Base-by-base conservation (phyloP, 23 tunicate genomes). In the Ciona savignyi region DNA sequence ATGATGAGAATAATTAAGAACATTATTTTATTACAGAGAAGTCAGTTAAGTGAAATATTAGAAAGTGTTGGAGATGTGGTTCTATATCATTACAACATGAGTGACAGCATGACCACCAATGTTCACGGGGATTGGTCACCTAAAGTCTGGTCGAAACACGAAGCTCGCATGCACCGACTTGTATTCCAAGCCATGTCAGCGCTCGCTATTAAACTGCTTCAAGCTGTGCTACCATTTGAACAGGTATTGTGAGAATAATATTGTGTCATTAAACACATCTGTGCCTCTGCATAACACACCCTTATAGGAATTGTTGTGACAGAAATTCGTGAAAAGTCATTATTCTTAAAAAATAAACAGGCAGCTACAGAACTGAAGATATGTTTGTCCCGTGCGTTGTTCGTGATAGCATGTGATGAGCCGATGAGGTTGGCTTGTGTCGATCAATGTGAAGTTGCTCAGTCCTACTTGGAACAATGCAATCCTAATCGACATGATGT, bases 321-420 rank as follows among this genome's bases (percentile, higher is more conserved):
- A n/a, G n/a, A n/a, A n/a, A n/a, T n/a, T n/a, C n/a, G n/a, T n/a
- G n/a, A n/a, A n/a, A n/a, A n/a, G n/a, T n/a, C n/a, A n/a, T n/a
- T n/a, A n/a, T n/a, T n/a, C n/a, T n/a, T n/a, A n/a, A n/a, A n/a
- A n/a, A n/a, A n/a, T n/a, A n/a, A n/a, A 9, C 66, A 81, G 80
- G 77, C 81, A 1, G 27, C 78, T 15, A 49, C 22, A 23, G 73
- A 61, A 29, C 49, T 78, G 30, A 75, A 78, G 62, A 83, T 77
- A 61, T 25, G 77, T 19, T 30, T 83, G 56, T 30, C 65, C 0
- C 87, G 51, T 1, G 96, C 88, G 0, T 67, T 89, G 69, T 83
- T 33, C 72, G 89, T 89, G 64, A 49, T 89, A 20, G 85, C 96
- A 2, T 78, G 81, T 30, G 96, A 89, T 61, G 80, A 74, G 35